A percentile compares a stretch with the other conserved stretches of the same genome.
phyloP scores from a whole-genome alignment of 1,140 invertebrate genomes.

The Danaus melanippus region DNA sequence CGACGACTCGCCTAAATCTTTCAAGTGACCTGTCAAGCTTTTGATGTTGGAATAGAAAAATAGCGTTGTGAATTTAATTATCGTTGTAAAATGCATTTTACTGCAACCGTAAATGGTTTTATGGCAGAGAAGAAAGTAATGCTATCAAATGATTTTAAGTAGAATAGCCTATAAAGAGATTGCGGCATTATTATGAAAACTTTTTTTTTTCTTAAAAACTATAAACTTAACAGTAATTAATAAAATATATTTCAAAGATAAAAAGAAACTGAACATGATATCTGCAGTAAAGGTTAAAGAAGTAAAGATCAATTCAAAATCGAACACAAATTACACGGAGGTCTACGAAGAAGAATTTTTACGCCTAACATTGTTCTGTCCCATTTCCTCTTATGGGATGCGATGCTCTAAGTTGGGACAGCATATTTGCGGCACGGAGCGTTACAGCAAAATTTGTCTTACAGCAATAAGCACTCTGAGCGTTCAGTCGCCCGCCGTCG shows the following conservation, averaged over 20 bases:
- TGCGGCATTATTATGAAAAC: no score
- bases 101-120: constrained; percentile 3
- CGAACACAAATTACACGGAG: no score
- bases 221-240: no score
- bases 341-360: no score
- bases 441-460: constrained; percentile 8
- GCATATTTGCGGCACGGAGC: constrained; percentile 14
- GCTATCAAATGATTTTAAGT: no score
- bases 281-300: no score
- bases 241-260: no score
- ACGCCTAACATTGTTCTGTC: constrained; percentile 7
- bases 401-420: constrained; percentile 14
- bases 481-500: constrained; percentile 53
- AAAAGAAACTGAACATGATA: no score
- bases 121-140: not conserved
- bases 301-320: no score
- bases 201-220: no score
- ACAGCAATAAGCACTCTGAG: constrained; percentile 40
- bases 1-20: constrained; percentile 29
- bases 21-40: constrained; percentile 22
- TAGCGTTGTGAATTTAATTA: constrained; percentile 16
- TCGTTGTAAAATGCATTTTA: constrained; percentile 14
- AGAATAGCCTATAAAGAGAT: no score
- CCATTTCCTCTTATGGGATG: constrained; percentile 13
- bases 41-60: constrained; percentile 5